phyloP scores from a whole-genome alignment of 2,888 invertebrate species.

The Uropetala carovei region DNA sequence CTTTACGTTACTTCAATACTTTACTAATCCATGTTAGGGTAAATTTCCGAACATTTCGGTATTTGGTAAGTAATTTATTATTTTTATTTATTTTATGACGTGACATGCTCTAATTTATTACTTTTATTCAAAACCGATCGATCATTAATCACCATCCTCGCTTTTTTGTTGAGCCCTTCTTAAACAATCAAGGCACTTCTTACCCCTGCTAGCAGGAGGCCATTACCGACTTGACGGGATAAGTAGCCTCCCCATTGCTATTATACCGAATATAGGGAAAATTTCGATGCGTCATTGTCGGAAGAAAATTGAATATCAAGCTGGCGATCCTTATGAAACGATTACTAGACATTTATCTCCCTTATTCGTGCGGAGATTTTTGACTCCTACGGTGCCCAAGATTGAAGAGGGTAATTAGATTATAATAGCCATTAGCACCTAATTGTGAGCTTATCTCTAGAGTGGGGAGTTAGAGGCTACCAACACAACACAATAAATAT shows the following conservation, averaged over 20 bases:
- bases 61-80: too few species aligned
- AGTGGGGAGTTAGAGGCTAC: background rate
- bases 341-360: slow-evolving; percentile 29
- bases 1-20: too few species aligned
- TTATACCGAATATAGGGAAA: background rate
- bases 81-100: background rate
- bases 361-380: background rate
- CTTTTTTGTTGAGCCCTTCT: background rate
- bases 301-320: slow-evolving; percentile 50
- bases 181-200: slow-evolving; percentile 5
- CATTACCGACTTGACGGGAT: slow-evolving; percentile 28
- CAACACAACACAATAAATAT: background rate
- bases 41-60: too few species aligned
- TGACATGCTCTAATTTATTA: background rate
- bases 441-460: slow-evolving; percentile 10
- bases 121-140: slow-evolving; percentile 4
- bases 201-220: slow-evolving; percentile 15
- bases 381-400: background rate
- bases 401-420: background rate
- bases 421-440: background rate
- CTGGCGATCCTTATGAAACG: background rate
- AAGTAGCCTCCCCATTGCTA: background rate
- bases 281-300: slow-evolving; percentile 49
- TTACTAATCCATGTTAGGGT: too few species aligned
- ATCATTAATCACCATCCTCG: slow-evolving; percentile 39